Conservation (phyloP, 1,140 invertebrate species). For the Pseudomyrmex flavicornis region DNA sequence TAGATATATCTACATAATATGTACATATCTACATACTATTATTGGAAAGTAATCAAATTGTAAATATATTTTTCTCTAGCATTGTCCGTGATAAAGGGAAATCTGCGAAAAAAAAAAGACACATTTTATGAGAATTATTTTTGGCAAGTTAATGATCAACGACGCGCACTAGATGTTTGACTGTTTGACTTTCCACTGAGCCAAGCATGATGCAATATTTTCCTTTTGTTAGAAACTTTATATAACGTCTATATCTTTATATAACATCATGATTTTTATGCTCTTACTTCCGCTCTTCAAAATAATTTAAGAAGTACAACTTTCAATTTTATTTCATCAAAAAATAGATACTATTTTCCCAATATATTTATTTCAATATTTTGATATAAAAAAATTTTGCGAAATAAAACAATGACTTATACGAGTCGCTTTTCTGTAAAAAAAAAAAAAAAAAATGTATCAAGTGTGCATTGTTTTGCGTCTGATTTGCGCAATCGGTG, state of each 20-base stretch:
- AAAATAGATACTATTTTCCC: background rate
- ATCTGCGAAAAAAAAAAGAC: background rate
- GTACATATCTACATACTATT: background rate
- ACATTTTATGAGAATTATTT: conserved; percentile 27
- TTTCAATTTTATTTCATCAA: too few relatives aligned
- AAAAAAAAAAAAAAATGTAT: background rate
- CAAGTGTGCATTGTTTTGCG: background rate
- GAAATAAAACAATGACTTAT: conserved; percentile 13
- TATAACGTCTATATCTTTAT: background rate
- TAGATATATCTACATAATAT: too few relatives aligned
- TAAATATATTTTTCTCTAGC: background rate
- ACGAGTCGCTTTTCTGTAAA: too few relatives aligned
- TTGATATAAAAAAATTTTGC: background rate
- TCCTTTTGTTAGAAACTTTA: conserved; percentile 24
- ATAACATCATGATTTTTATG: background rate
- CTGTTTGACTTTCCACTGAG: background rate
- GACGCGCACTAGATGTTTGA: conserved; percentile 10
- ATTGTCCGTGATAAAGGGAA: background rate
- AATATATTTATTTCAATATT: background rate
- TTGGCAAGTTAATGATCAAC: conserved; percentile 13
- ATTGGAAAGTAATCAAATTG: background rate
- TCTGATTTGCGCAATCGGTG: background rate
- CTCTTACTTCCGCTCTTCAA: background rate
- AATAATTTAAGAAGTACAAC: too few relatives aligned
- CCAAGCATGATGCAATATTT: conserved; percentile 27